Evolutionary conservation across 2,113 vertebrate species (phyloP), one percentile per base, ranked within the genome.

Genomic region (Salvator merianae): DNA sequence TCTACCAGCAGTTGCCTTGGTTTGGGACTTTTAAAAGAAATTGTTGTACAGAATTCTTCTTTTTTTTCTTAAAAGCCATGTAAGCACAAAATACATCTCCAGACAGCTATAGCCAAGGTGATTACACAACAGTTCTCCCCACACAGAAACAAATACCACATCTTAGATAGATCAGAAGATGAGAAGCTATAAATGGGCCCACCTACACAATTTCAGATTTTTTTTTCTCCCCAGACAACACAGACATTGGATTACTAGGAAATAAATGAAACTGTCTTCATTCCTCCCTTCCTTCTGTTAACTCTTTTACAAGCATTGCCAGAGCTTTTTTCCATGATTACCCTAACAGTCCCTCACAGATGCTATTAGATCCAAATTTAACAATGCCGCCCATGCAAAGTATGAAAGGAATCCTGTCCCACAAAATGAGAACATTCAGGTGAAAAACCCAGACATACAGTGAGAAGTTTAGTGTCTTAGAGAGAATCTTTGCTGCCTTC

Each of bases 101-200:
- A 89, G 90, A 91, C 73, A 90, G 88, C 88, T 77, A 66, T 73
- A 79, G 81, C 87, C 90, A 93, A 86, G 92, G 71, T 85, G 89
- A 88, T 91, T 91, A 92, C 78, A 78, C 50, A 82, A 59, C 34
- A 87, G 84, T 75, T 40, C 18, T 14, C 1, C 10, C 85, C 80
- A 87, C 90, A 70, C 73, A 75, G 76, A 70, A 77, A 86, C 84
- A 85, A 82, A 81, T 76, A 84, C 86, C 79, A 79, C 89, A 88
- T 91, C 93, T 90, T 91, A 92, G 87, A 85, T 70, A 91, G 87
- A 89, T 53, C 82, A 94, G 90, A 90, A 93, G 89, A 43, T 3
- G 22, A 24, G 10, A 30, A 90, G 82, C 91, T 90, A 86, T 91
- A 93, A 94, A 94, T 91, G 90, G 84, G 91, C 77, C 87, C 81